phyloP scores from a whole-genome alignment of 2,797 vertebrate species.

The Xenops minutus region DNA sequence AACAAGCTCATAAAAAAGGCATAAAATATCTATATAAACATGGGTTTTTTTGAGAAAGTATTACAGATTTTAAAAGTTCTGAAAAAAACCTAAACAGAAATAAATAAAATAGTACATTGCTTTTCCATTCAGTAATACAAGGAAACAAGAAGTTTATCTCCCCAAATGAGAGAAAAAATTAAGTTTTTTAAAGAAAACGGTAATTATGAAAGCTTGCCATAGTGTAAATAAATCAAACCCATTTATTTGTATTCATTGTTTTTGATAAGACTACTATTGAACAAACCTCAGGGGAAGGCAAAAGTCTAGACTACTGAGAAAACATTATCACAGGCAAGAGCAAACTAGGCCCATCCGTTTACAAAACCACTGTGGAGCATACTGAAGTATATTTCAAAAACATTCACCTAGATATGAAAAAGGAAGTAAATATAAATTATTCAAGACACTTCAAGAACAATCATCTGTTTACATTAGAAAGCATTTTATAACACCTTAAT shows the following conservation, averaged over 20 bases:
- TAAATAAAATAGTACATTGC: not conserved
- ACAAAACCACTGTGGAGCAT: not conserved
- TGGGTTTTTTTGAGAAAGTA: not conserved
- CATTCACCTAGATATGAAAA: not conserved
- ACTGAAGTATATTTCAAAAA: not conserved
- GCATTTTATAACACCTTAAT: not conserved
- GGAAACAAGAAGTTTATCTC: not conserved
- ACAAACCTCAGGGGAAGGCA: not conserved
- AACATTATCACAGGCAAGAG: not conserved
- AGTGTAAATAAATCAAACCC: not conserved
- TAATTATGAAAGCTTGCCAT: not conserved
- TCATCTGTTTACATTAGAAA: not conserved
- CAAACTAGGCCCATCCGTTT: not conserved
- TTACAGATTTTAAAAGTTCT: not conserved
- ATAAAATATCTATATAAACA: not conserved
- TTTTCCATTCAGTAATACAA: not conserved
- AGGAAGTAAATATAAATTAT: not conserved
- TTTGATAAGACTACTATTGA: not conserved
- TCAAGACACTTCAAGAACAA: not conserved
- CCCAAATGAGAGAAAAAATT: not conserved
- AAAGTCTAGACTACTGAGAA: not conserved
- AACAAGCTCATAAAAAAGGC: not conserved
- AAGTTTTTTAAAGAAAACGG: not conserved
- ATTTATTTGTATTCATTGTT: not conserved
- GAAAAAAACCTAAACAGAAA: not conserved